These are phyloP conservation scores for Nyctibius bracteatus DNA, from an alignment of 2,113 vertebrate genomes.

Conservation along the genomic window DNA sequence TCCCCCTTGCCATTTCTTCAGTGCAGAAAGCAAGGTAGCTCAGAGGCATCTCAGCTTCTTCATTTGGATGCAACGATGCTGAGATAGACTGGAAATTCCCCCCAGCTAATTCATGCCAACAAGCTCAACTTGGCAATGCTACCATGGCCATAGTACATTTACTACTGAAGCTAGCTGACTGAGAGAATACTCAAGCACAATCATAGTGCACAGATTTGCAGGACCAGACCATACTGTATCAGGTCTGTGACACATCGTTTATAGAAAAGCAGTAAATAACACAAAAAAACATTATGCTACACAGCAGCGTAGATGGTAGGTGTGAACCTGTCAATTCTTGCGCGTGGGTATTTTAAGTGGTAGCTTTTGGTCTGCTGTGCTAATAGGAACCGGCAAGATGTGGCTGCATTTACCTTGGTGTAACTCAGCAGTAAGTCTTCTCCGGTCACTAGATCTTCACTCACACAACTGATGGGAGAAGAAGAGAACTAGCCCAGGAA, in stretches of 20 bases:
- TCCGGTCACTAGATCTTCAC: background rate
- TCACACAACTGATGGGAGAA: background rate
- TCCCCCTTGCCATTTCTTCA: background rate
- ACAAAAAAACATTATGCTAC: background rate
- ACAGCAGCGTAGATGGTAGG: background rate
- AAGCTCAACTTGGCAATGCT: background rate
- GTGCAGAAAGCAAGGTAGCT: background rate
- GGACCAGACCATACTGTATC: background rate
- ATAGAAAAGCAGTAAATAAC: background rate
- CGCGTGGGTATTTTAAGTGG: rapidly evolving
- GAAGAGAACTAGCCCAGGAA: background rate
- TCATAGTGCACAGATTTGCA: background rate
- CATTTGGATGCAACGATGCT: rapidly evolving
- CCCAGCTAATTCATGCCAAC: background rate
- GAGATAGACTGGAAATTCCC: background rate
- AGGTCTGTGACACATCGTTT: background rate
- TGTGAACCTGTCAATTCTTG: background rate
- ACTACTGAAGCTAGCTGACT: background rate
- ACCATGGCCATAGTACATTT: background rate
- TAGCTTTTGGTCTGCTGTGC: background rate
- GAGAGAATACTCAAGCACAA: background rate
- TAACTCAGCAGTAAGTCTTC: background rate
- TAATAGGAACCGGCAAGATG: background rate
- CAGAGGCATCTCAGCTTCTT: background rate
- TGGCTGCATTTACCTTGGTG: background rate